These are phyloP conservation scores for Macropus fuliginosus DNA, from an alignment of 2,797 vertebrate genomes.

Conservation along the genomic window DNA sequence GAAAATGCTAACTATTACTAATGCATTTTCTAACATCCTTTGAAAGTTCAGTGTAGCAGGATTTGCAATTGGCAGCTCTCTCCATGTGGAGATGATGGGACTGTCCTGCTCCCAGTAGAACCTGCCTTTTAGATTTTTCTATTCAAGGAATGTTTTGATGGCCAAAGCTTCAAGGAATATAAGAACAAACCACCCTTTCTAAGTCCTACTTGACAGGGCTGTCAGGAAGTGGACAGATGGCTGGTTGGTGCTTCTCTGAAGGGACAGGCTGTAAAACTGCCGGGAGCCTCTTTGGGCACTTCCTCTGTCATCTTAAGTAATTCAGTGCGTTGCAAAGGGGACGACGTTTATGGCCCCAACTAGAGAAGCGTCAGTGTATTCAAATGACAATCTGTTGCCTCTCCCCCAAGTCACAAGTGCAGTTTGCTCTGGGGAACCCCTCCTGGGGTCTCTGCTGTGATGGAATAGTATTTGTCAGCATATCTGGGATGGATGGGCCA, in stretches of 20 bases:
- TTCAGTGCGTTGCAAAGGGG: too few relatives aligned
- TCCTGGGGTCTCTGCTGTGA: not conserved
- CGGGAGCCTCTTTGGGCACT: not conserved
- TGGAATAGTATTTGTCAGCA: not conserved
- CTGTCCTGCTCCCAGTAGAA: not conserved
- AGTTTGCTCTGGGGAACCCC: not conserved
- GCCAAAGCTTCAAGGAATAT: not conserved
- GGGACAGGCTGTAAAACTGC: not conserved
- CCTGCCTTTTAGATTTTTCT: not conserved
- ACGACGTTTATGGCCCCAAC: too few relatives aligned
- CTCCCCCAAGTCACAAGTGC: not conserved
- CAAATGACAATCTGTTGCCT: not conserved
- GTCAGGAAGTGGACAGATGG: not conserved
- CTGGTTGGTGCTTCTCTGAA: not conserved
- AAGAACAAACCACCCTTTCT: not conserved
- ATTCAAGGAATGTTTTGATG: not conserved
- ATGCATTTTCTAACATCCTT: not conserved
- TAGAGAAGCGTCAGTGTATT: not conserved
- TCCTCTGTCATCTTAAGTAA: not conserved
- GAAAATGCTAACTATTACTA: not conserved
- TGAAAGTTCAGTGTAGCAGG: not conserved
- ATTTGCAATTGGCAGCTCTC: not conserved
- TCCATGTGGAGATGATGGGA: not conserved
- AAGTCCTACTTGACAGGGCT: not conserved
- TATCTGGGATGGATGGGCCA: not conserved